Conservation (phyloP, 2,113 vertebrate genomes). For the Ictalurus punctatus region DNA sequence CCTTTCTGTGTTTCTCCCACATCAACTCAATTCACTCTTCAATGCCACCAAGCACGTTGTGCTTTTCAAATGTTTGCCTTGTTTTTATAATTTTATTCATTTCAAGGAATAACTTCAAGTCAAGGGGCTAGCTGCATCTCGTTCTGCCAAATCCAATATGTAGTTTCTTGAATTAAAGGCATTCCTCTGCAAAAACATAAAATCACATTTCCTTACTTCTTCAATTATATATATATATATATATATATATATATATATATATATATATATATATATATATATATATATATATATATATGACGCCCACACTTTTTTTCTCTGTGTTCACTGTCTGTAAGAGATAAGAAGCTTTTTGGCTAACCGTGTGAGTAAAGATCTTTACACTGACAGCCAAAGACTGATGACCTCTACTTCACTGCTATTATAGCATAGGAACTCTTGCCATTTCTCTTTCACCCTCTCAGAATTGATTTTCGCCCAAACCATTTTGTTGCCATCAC, state of each 20-base stretch:
- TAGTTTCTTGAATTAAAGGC: conserved; percentile 44
- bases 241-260: too few relatives aligned
- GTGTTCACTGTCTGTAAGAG: conserved; percentile 22
- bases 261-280: background rate
- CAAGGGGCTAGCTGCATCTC: background rate
- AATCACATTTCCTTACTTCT: conserved; percentile 31
- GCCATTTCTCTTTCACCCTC: conserved; percentile 13
- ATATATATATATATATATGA: background rate
- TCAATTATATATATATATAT: background rate
- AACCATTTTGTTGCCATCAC: conserved; percentile 15
- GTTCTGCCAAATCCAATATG: conserved; percentile 25
- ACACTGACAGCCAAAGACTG: conserved; percentile 31
- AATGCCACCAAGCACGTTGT: conserved; percentile 5
- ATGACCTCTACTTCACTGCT: conserved; percentile 26
- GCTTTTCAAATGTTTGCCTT: background rate
- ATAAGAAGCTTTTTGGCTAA: conserved; percentile 20
- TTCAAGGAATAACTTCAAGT: conserved; percentile 29
- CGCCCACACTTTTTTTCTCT: background rate
- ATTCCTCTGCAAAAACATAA: conserved; percentile 25
- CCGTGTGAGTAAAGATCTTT: conserved; percentile 21
- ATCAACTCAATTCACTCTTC: background rate
- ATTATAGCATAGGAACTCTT: conserved; percentile 22
- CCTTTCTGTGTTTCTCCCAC: conserved; percentile 7
- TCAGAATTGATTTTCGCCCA: conserved; percentile 32
- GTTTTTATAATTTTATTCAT: conserved; percentile 28